phyloP scores from a whole-genome alignment of 2,113 vertebrate species.

The Girardinichthys multiradiatus region DNA sequence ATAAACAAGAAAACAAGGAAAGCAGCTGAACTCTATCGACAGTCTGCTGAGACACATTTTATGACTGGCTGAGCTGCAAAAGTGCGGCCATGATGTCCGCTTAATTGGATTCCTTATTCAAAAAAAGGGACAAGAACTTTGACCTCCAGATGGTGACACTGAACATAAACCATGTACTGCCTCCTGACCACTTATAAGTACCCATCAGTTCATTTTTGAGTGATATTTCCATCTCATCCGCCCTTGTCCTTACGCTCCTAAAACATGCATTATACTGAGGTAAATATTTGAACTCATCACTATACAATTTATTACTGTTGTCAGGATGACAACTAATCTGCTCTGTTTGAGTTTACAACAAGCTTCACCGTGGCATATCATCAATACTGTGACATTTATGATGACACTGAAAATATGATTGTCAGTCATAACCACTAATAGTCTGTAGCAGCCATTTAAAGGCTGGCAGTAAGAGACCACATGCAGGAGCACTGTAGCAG shows the following conservation, averaged over 20 bases:
- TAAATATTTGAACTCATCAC: background rate
- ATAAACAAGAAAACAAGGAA: conserved; percentile 15
- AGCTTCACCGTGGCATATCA: conserved; percentile 9
- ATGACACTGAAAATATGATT: conserved; percentile 21
- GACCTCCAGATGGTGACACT: conserved; percentile 30
- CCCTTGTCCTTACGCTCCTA: background rate
- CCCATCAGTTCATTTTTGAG: conserved; percentile 17
- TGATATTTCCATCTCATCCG: background rate
- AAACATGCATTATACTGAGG: conserved; percentile 2
- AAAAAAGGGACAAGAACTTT: background rate
- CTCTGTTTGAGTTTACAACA: conserved; percentile 5
- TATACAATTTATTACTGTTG: background rate
- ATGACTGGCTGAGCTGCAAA: conserved; percentile 31
- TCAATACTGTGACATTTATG: conserved; percentile 9
- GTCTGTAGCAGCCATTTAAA: conserved; percentile 39
- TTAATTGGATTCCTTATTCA: conserved; percentile 29
- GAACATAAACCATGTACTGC: background rate
- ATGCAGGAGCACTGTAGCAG: conserved; percentile 4
- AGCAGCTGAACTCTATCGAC: conserved; percentile 17
- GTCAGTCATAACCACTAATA: conserved; percentile 34
- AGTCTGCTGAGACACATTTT: conserved; percentile 43
- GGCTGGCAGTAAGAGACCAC: conserved; percentile 8
- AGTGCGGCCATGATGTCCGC: conserved; percentile 21
- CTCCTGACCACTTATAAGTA: conserved; percentile 6
- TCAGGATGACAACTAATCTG: conserved; percentile 19